Evolutionary conservation across 1,140 invertebrate species (phyloP).

Genomic region (Delia radicum): DNA sequence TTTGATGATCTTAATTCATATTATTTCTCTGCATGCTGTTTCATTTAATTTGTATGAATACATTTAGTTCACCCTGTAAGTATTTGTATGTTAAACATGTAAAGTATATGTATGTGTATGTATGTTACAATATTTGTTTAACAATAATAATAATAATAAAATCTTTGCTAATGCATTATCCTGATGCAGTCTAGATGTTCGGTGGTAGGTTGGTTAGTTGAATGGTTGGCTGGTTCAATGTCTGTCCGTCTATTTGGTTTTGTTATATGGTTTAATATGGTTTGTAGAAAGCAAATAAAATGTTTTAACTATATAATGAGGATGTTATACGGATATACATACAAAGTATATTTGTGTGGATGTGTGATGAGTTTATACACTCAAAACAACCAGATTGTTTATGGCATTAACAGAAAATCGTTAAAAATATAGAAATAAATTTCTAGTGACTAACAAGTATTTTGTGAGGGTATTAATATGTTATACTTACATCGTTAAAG

Average conservation of each 20-base stretch:
- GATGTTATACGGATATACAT: neutral
- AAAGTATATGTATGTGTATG: neutral
- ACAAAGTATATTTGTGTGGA: neutral
- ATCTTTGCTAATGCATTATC: conserved; percentile 14
- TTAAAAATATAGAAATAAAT: too few relatives aligned
- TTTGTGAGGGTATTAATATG: too few relatives aligned
- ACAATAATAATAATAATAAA: conserved; percentile 13
- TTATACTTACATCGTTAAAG: too few relatives aligned
- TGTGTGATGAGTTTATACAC: neutral
- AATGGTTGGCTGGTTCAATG: neutral
- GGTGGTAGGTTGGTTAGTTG: neutral
- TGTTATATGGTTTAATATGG: neutral
- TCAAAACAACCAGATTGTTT: neutral
- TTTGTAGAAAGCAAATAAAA: neutral
- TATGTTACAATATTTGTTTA: conserved; percentile 6
- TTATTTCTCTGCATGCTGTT: too few relatives aligned
- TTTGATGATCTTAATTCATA: too few relatives aligned
- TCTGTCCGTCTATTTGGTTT: neutral
- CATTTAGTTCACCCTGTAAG: too few relatives aligned
- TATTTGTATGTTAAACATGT: too few relatives aligned
- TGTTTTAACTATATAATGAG: conserved; percentile 11
- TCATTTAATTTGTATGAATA: too few relatives aligned
- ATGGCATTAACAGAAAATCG: too few relatives aligned
- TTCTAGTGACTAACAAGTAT: too few relatives aligned
- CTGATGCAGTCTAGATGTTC: conserved; percentile 12